These are phyloP conservation scores for Gadus chalcogrammus DNA, from an alignment of 2,113 vertebrate genomes.

Conservation along the genomic window DNA sequence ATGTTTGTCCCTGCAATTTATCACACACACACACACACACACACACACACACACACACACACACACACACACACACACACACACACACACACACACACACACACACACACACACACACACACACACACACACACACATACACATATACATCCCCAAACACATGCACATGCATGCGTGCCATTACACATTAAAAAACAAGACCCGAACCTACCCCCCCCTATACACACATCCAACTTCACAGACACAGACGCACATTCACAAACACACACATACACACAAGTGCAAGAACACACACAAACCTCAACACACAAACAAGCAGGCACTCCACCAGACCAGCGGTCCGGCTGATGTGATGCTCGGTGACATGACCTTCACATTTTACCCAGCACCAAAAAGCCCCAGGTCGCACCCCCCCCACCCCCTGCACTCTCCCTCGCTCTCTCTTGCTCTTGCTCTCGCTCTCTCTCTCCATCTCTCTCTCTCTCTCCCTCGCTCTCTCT, in stretches of 20 bases:
- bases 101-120: constrained; percentile 11
- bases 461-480: not conserved
- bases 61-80: constrained; percentile 23
- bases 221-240: constrained; percentile 12
- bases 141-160: constrained; percentile 4
- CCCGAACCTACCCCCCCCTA: constrained; percentile 5
- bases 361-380: constrained; percentile 66
- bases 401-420: constrained; percentile 23
- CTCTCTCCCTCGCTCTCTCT: not conserved
- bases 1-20: too few relatives aligned
- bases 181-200: not conserved
- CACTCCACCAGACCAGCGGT: constrained; percentile 36
- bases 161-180: constrained; percentile 13
- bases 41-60: constrained; percentile 19
- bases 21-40: constrained; percentile 10
- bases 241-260: constrained; percentile 6
- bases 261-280: constrained; percentile 2
- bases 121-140: not conserved
- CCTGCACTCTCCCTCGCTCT: constrained; percentile 25
- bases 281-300: constrained; percentile 11
- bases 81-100: too few relatives aligned
- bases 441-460: constrained; percentile 22
- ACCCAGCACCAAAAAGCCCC: constrained; percentile 45
- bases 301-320: not conserved
- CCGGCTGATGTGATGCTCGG: constrained; percentile 66